phyloP scores from a whole-genome alignment of 2,888 invertebrate genomes.

The Tinea trinotella region DNA sequence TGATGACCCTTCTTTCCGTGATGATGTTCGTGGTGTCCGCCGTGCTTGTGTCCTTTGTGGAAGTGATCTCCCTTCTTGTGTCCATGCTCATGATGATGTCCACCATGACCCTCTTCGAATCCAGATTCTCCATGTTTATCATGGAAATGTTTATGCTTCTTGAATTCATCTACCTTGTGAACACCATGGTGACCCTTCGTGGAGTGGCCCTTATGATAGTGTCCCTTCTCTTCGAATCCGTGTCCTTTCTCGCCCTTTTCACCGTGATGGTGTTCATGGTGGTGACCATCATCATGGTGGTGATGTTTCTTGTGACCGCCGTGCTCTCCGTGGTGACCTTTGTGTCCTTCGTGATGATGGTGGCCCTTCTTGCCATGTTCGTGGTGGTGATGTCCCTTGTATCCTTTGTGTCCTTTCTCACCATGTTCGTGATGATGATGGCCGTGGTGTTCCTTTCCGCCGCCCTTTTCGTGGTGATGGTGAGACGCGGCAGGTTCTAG shows the following conservation, averaged over 20 bases:
- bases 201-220: conserved; percentile 86
- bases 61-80: conserved; percentile 86
- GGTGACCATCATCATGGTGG: conserved; percentile 77
- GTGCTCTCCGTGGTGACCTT: conserved; percentile 72
- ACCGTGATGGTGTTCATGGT: conserved; percentile 74
- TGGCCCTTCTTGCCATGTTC: conserved; percentile 80
- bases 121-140: conserved; percentile 86
- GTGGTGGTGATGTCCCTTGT: conserved; percentile 77
- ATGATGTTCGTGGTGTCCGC: conserved; percentile 82
- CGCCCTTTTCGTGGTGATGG: conserved; percentile 64
- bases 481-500: conserved; percentile 63
- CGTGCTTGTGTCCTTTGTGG: conserved; percentile 84
- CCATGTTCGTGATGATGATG: conserved; percentile 77
- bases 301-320: conserved; percentile 76
- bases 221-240: conserved; percentile 71
- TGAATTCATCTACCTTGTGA: conserved; percentile 87
- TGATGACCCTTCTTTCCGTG: conserved; percentile 86
- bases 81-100: conserved; percentile 81
- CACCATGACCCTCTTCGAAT: conserved; percentile 83
- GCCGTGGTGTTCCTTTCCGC: conserved; percentile 75
- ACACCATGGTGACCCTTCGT: conserved; percentile 89
- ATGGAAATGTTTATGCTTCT: conserved; percentile 88
- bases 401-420: conserved; percentile 78
- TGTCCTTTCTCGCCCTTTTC: conserved; percentile 76
- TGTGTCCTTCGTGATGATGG: conserved; percentile 77